Conservation (phyloP, 2,113 vertebrate genomes). For the Nothocercus julius region DNA sequence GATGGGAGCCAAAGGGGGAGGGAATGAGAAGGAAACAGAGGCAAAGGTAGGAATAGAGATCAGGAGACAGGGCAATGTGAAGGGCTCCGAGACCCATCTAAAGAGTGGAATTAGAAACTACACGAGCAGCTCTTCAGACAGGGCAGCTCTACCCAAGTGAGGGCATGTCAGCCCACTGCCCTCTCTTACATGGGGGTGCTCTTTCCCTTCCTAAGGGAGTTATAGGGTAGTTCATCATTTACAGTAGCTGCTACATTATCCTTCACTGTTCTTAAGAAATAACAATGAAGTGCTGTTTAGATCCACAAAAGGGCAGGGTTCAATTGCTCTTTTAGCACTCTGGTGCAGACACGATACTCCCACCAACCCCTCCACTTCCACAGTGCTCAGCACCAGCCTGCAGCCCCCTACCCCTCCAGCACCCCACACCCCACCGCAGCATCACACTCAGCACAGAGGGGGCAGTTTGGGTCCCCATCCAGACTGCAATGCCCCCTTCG, state of each 20-base stretch:
- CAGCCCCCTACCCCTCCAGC: fast-evolving
- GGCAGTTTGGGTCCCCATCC: neutral
- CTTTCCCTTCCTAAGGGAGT: neutral
- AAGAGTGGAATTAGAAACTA: neutral
- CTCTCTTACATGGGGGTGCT: neutral
- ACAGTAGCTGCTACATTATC: neutral
- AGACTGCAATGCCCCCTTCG: neutral
- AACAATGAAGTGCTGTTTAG: neutral
- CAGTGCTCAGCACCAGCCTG: too few relatives aligned
- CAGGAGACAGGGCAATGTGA: neutral
- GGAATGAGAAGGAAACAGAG: neutral
- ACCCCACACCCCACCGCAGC: fast-evolving
- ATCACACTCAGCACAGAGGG: fast-evolving
- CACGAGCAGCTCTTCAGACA: neutral
- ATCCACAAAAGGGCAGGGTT: fast-evolving
- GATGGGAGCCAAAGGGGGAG: neutral
- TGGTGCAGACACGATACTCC: fast-evolving
- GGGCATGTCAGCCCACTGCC: neutral
- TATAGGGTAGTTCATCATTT: neutral
- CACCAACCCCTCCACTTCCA: neutral
- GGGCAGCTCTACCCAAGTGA: fast-evolving
- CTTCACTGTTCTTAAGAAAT: neutral
- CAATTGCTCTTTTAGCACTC: fast-evolving
- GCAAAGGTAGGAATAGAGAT: neutral
- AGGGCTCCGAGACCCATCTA: neutral